These are phyloP conservation scores for Malacoraja senta DNA, from an alignment of 2,797 vertebrate genomes.

Conservation along the genomic window DNA sequence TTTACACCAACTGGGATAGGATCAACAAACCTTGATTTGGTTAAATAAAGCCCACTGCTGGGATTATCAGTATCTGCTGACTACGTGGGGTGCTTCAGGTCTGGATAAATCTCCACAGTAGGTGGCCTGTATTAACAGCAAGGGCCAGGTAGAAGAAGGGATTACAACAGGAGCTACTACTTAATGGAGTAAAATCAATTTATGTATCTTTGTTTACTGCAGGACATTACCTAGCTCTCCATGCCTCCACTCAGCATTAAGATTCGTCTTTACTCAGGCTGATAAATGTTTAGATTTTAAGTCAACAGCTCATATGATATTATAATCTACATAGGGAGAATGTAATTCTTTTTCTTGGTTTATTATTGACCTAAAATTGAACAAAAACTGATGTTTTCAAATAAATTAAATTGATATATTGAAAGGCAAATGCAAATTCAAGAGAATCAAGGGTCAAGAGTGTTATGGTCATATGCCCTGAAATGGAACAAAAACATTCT, in stretches of 20 bases:
- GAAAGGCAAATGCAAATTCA: background rate
- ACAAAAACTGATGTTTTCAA: background rate
- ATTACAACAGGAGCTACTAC: background rate
- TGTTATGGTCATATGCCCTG: too few species aligned
- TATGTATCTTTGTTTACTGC: background rate
- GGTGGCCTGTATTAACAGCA: constrained; percentile 44
- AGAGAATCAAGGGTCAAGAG: too few species aligned
- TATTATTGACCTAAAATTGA: background rate
- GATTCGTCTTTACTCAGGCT: background rate
- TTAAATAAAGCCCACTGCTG: constrained; percentile 51
- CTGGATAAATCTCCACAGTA: constrained; percentile 46
- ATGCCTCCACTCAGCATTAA: background rate
- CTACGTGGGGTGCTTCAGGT: constrained; percentile 32
- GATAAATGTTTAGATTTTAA: constrained; percentile 16
- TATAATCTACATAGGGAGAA: background rate
- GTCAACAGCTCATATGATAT: background rate
- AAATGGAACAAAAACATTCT: too few species aligned
- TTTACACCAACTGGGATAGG: constrained; percentile 56
- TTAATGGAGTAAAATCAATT: background rate
- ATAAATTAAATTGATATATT: background rate
- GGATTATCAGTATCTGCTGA: constrained; percentile 45
- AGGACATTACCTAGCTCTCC: background rate
- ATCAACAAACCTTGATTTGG: constrained; percentile 50
- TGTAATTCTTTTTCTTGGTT: background rate
- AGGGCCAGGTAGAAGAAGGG: background rate